Conservation (phyloP, 2,113 vertebrate genomes). For the Tauraco erythrolophus region DNA sequence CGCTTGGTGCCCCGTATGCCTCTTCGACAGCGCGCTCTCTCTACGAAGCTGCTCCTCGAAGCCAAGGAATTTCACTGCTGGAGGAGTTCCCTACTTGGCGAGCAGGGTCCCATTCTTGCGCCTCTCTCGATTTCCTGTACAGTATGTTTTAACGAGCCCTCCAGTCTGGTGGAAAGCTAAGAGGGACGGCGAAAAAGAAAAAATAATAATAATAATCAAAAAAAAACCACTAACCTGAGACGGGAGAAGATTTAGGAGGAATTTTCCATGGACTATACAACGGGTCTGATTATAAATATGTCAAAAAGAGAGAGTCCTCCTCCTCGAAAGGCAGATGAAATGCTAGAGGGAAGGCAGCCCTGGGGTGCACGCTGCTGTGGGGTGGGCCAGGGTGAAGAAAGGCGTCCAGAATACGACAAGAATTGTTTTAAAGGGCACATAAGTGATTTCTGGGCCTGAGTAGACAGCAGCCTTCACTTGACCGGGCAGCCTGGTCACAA, state of each 20-base stretch:
- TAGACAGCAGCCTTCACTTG: too few relatives aligned
- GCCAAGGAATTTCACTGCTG: conserved; percentile 21
- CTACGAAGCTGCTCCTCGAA: not conserved
- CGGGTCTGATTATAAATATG: not conserved
- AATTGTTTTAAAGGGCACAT: not conserved
- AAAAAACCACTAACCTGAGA: not conserved
- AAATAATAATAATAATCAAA: not conserved
- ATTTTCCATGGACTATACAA: not conserved
- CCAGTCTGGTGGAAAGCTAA: conserved; percentile 26
- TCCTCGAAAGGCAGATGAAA: not conserved
- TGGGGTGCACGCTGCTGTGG: not conserved
- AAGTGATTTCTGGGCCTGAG: not conserved
- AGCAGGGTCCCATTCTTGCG: conserved; percentile 11
- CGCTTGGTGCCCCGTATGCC: not conserved
- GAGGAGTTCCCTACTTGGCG: not conserved
- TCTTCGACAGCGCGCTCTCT: not conserved
- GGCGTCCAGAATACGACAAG: not conserved
- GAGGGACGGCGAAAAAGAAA: not conserved
- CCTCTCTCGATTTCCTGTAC: conserved; percentile 28
- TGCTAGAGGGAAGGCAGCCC: not conserved
- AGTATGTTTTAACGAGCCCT: conserved; percentile 16
- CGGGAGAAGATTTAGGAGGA: conserved; percentile 9
- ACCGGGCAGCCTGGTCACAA: not conserved
- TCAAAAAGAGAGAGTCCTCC: not conserved
- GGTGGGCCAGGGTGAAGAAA: not conserved